A percentile compares a stretch with the other conserved stretches of the same genome.
Evolutionary conservation across 92 coral and sea anemone genomes (phyloP).

Genomic region (Siderastrea radians): DNA sequence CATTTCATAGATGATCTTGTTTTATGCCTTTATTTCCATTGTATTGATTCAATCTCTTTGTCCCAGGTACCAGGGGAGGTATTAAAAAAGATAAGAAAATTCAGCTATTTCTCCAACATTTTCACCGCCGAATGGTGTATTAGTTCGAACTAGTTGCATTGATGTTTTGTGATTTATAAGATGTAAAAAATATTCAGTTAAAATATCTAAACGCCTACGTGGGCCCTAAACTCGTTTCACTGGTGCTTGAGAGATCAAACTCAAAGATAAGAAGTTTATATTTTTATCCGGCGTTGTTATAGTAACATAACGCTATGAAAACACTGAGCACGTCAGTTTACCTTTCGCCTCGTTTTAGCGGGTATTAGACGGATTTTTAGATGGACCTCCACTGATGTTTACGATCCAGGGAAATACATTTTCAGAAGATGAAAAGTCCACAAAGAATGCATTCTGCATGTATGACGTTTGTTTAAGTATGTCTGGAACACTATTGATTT

Average conservation of each 20-base stretch:
- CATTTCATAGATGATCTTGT: neutral
- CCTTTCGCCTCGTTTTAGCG: neutral
- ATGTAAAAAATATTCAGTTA: neutral
- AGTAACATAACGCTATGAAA: neutral
- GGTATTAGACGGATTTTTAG: neutral
- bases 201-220: neutral
- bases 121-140: neutral
- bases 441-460: neutral
- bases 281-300: conserved; percentile 14
- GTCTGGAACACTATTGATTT: conserved; percentile 6
- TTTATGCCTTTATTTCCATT: neutral
- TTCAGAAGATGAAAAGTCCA: neutral
- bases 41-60: neutral
- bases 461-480: neutral
- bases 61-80: neutral
- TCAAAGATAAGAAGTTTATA: neutral
- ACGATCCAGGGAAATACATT: neutral
- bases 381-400: neutral
- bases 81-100: neutral
- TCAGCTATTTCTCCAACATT: neutral
- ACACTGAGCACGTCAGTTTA: neutral
- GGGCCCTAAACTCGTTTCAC: neutral
- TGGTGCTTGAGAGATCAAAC: neutral
- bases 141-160: neutral
- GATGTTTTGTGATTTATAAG: neutral